Conservation (phyloP, 1,140 invertebrate genomes). For the roundworm (Caenorhabditis elegans) region DNA sequence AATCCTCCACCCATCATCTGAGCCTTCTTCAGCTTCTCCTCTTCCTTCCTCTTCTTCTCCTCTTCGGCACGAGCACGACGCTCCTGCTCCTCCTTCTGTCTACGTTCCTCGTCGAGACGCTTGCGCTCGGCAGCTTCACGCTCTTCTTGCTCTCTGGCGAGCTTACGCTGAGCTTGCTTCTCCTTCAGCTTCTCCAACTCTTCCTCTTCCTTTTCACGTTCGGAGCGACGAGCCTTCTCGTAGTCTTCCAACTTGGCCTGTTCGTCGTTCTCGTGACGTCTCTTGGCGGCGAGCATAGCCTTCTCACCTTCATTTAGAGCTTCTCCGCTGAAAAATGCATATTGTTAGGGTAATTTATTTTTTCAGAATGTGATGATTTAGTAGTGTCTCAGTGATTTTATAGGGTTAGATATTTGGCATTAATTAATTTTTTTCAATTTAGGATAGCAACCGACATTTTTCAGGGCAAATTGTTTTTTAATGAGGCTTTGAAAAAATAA, state of each 20-base stretch:
- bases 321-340: background rate
- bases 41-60: constrained; percentile 57
- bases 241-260: constrained; percentile 63
- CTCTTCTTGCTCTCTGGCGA: constrained; percentile 52
- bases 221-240: constrained; percentile 56
- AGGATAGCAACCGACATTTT: too few relatives aligned
- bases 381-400: too few relatives aligned
- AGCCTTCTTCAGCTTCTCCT: constrained; percentile 61
- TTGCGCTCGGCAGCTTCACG: constrained; percentile 48
- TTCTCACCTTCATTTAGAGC: constrained; percentile 40
- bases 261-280: constrained; percentile 64
- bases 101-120: constrained; percentile 44
- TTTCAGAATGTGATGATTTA: too few relatives aligned
- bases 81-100: constrained; percentile 47
- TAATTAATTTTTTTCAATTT: too few relatives aligned
- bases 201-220: constrained; percentile 59
- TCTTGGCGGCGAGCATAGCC: constrained; percentile 56
- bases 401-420: too few relatives aligned
- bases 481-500: too few relatives aligned
- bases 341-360: too few relatives aligned
- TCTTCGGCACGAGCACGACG: constrained; percentile 51
- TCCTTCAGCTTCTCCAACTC: constrained; percentile 52
- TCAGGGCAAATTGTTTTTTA: too few relatives aligned
- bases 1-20: constrained; percentile 30
- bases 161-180: constrained; percentile 51